These are phyloP conservation scores for Thecocarcelia acutangulata DNA, from an alignment of 2,888 invertebrate genomes.

Conservation along the genomic window DNA sequence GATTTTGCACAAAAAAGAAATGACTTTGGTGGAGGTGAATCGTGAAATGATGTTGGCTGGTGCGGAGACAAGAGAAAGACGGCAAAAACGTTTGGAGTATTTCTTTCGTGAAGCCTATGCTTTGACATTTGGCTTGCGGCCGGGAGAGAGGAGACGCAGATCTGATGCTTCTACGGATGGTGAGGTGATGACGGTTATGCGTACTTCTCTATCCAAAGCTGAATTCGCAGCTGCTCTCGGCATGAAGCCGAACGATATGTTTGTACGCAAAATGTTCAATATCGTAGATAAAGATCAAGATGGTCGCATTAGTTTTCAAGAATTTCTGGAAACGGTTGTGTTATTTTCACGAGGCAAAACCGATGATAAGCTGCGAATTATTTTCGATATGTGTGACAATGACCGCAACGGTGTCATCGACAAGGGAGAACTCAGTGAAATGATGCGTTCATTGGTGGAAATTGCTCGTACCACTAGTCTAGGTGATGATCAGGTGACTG, in stretches of 20 bases:
- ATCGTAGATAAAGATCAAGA: slow-evolving; percentile 97
- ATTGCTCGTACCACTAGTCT: slow-evolving; percentile 95
- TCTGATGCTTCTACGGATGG: slow-evolving; percentile 88
- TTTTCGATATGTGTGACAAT: slow-evolving; percentile 98
- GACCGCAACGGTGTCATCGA: slow-evolving; percentile 97
- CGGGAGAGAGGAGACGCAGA: slow-evolving; percentile 90
- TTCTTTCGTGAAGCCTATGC: slow-evolving; percentile 98
- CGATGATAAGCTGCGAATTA: slow-evolving; percentile 95
- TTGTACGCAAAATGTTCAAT: slow-evolving; percentile 98
- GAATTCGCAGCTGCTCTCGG: slow-evolving; percentile 97
- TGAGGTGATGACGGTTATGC: slow-evolving; percentile 95
- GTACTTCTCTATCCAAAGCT: slow-evolving; percentile 93
- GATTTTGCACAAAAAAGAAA: slow-evolving; percentile 90
- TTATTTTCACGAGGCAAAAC: slow-evolving; percentile 95
- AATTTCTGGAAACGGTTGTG: slow-evolving; percentile 96
- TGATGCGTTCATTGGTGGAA: slow-evolving; percentile 95
- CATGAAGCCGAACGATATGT: slow-evolving; percentile 96
- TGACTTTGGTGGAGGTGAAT: slow-evolving; percentile 87
- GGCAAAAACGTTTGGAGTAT: slow-evolving; percentile 95
- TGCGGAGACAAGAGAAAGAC: slow-evolving; percentile 95
- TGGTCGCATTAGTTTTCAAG: slow-evolving; percentile 96
- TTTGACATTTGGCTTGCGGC: slow-evolving; percentile 92
- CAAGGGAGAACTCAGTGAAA: slow-evolving; percentile 95
- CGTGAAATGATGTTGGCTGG: slow-evolving; percentile 93
- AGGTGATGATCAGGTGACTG: slow-evolving; percentile 94